These are phyloP conservation scores for Gadus chalcogrammus DNA, from an alignment of 2,113 vertebrate genomes.

Conservation along the genomic window DNA sequence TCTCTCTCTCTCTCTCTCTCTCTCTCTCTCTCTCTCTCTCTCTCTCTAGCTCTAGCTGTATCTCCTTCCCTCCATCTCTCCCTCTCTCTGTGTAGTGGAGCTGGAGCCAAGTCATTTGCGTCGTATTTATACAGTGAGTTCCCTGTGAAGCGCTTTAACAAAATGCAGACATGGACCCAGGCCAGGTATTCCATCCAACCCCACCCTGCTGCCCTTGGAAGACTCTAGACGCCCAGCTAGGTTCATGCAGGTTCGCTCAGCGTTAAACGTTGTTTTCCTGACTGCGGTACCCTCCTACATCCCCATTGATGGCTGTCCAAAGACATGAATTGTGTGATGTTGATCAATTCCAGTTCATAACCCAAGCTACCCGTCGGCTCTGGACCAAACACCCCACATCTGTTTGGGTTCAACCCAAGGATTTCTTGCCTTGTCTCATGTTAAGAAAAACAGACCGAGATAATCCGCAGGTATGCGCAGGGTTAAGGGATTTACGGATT, in stretches of 20 bases:
- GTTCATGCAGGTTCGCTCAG: slow-evolving; percentile 62
- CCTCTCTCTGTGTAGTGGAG: background rate
- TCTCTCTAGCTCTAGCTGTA: too few relatives aligned
- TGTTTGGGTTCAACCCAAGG: background rate
- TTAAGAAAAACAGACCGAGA: background rate
- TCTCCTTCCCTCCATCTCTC: background rate
- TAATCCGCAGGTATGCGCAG: background rate
- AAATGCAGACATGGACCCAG: slow-evolving; percentile 53
- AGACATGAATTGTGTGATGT: slow-evolving; percentile 13
- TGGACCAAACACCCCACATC: slow-evolving; percentile 2
- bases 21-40: too few relatives aligned
- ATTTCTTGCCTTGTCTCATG: slow-evolving; percentile 1
- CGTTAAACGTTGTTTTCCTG: slow-evolving; percentile 33
- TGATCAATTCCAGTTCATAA: slow-evolving; percentile 27
- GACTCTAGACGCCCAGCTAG: slow-evolving; percentile 35
- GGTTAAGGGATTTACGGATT: too few relatives aligned
- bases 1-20: too few relatives aligned
- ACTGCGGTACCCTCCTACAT: slow-evolving; percentile 7
- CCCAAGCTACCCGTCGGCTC: slow-evolving; percentile 7
- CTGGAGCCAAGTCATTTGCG: slow-evolving; percentile 23
- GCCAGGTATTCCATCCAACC: slow-evolving; percentile 58
- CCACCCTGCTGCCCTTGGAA: slow-evolving; percentile 53
- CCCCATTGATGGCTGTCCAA: slow-evolving; percentile 15
- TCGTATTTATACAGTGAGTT: slow-evolving; percentile 44
- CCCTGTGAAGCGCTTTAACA: slow-evolving; percentile 40